Evolutionary conservation across 2,797 vertebrate species (phyloP), one percentile per base, ranked within the genome.

Genomic region (Xiphorhynchus erythropygius): DNA sequence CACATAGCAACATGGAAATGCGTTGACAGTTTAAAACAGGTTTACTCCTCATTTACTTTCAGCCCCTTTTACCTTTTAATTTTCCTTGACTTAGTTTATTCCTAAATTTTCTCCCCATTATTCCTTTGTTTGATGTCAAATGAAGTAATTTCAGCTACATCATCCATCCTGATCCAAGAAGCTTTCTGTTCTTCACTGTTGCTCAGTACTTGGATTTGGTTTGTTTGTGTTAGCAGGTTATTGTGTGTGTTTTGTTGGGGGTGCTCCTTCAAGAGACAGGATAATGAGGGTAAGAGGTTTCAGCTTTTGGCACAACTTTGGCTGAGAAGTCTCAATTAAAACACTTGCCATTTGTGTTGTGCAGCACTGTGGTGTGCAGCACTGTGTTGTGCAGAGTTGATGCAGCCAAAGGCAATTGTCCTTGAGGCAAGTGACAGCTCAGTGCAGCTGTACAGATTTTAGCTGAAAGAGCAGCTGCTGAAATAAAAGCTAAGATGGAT

Each of bases 401-500:
- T 1, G 5, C 53, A 75, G 57, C 27, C 62, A 65, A 84, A 94
- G 37, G 44, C 63, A 39, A 24, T 64, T 27, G 60, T 57, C 57
- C 75, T 57, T 49, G 64, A 16, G 22, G 49, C 28, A 71, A 73
- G 57, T 74, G 64, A n/a, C 19, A 80, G 49, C 53, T 87, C 44
- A 59, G 86, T 84, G 55, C 85, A 91, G 85, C 74, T 85, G 82
- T 44, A 83, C 16, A 60, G 53, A 21, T 93, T 86, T 88, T 62
- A 93, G 70, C 67, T 87, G 52, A 69, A 90, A 63, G 21, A 83
- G 49, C 87, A 91, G 79, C 88, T 91, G 90, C 32, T 84, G 90
- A 89, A 90, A 93, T 60, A 60, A 95, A 93, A 79, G 13, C 59
- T 80, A 76, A 90, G 49, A 60, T 84, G 21, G 2, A 74, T 1